Evolutionary conservation across 2,113 vertebrate species (phyloP).

Genomic region (Electrona antarctica): DNA sequence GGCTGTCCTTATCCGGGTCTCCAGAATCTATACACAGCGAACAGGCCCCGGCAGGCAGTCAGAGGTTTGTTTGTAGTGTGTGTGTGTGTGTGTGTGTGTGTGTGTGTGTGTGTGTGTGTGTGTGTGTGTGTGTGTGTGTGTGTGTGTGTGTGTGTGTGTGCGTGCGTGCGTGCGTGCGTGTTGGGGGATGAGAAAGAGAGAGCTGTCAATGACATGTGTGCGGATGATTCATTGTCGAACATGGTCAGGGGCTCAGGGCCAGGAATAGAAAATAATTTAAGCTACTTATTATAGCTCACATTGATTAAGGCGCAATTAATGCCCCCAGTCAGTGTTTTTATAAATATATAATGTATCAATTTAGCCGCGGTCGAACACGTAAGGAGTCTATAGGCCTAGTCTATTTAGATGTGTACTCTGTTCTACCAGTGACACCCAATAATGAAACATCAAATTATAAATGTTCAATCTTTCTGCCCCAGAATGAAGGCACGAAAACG

Average conservation of each 20-base stretch:
- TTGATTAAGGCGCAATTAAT: not conserved
- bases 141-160: not conserved
- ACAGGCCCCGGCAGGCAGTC: too few relatives aligned
- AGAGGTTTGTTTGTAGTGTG: constrained; percentile 20
- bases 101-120: constrained; percentile 20
- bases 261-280: not conserved
- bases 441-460: not conserved
- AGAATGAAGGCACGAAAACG: not conserved
- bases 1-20: constrained; percentile 96
- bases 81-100: constrained; percentile 5
- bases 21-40: constrained; percentile 81
- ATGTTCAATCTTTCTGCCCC: too few relatives aligned
- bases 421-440: not conserved
- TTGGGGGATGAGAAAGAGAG: not conserved
- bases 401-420: not conserved
- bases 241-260: not conserved
- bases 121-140: not conserved
- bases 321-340: not conserved
- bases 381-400: too few relatives aligned
- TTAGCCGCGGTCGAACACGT: too few relatives aligned
- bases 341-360: not conserved
- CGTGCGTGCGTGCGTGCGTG: not conserved
- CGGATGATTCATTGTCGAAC: not conserved
- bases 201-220: constrained; percentile 8
- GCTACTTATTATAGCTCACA: too few relatives aligned